These are phyloP conservation scores for Bradysia coprophila DNA, from an alignment of 1,140 invertebrate species.

Conservation along the genomic window DNA sequence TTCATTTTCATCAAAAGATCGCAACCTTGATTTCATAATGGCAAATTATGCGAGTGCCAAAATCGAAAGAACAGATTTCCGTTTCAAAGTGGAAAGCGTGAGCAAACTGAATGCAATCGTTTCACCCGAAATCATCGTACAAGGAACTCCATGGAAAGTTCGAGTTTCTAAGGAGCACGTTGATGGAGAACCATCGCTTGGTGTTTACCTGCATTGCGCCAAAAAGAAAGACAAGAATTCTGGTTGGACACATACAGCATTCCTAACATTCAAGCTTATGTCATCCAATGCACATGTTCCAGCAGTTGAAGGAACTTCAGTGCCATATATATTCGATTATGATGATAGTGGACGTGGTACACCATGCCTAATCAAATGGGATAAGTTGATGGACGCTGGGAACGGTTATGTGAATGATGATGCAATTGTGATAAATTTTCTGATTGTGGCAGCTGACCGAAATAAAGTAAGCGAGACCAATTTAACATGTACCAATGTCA, in stretches of 20 bases:
- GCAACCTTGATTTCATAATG: no score
- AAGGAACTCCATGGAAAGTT: background rate
- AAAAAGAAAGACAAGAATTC: background rate
- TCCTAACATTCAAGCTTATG: background rate
- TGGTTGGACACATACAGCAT: background rate
- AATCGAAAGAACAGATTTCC: background rate
- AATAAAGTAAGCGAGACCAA: background rate
- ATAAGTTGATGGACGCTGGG: background rate
- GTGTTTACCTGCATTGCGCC: background rate
- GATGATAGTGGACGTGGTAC: background rate
- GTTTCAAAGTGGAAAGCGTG: background rate
- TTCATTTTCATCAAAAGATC: no score
- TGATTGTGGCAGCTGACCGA: background rate
- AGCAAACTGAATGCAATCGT: background rate
- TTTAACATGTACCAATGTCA: no score
- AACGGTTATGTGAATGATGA: background rate
- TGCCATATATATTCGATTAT: background rate
- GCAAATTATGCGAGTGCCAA: no score
- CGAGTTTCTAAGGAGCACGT: background rate
- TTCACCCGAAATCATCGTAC: background rate
- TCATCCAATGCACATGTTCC: background rate
- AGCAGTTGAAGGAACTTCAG: background rate
- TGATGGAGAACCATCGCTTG: background rate
- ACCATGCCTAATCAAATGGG: background rate
- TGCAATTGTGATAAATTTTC: background rate